Conservation (phyloP, 2,113 vertebrate genomes). For the Bungarus multicinctus region DNA sequence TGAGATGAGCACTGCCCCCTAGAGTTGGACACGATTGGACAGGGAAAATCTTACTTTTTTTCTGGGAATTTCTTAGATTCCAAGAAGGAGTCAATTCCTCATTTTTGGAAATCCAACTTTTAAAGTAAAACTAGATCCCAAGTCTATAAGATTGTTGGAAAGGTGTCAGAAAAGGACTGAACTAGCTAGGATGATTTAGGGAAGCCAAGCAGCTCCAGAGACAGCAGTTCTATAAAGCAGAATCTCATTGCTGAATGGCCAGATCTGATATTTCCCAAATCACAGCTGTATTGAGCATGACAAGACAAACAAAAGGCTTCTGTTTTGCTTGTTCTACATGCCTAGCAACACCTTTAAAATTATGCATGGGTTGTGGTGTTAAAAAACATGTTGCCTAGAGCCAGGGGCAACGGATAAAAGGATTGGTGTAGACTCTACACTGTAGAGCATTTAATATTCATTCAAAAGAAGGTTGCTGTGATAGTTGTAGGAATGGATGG, state of each 20-base stretch:
- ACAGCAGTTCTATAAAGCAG: neutral
- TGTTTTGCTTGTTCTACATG: neutral
- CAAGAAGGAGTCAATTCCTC: neutral
- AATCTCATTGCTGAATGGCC: neutral
- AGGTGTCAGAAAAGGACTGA: neutral
- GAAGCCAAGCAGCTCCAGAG: neutral
- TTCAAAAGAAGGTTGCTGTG: neutral
- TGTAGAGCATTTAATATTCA: neutral
- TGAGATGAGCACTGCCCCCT: neutral
- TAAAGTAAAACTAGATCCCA: neutral
- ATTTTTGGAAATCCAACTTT: neutral
- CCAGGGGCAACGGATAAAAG: neutral
- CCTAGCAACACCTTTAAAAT: neutral
- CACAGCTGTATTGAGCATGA: neutral
- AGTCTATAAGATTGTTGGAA: neutral
- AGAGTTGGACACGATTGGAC: neutral
- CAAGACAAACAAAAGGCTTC: neutral
- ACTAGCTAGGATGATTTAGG: neutral
- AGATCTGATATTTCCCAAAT: neutral
- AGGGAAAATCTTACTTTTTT: neutral
- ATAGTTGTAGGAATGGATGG: neutral
- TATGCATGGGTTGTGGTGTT: neutral
- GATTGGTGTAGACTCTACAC: too few species aligned
- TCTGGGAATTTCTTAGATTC: neutral
- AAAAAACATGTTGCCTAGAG: neutral